Evolutionary conservation across 2,113 vertebrate genomes (phyloP).

Genomic region (Euleptes europaea): DNA sequence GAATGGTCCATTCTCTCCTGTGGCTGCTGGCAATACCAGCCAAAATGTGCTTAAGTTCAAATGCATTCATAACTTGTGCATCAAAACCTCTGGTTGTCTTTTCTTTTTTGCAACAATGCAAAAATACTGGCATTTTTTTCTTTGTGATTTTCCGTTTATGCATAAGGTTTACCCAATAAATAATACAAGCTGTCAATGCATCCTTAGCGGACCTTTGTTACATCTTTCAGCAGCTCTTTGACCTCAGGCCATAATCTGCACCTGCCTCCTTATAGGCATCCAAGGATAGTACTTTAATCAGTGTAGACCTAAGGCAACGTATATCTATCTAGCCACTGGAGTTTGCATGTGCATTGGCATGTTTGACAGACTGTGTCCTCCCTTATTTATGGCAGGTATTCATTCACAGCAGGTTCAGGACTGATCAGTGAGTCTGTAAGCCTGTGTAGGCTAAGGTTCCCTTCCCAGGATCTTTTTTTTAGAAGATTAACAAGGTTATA

Average conservation of each 20-base stretch:
- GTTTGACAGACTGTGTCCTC: neutral
- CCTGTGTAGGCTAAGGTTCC: neutral
- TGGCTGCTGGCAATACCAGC: neutral
- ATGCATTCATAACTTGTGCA: neutral
- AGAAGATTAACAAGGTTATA: too few relatives aligned
- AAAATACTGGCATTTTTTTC: neutral
- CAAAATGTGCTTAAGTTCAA: neutral
- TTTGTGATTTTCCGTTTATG: slow-evolving; percentile 36
- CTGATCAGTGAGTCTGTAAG: neutral
- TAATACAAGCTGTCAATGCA: neutral
- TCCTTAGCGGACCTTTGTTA: neutral
- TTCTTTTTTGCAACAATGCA: neutral
- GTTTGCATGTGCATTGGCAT: too few relatives aligned
- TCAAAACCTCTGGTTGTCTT: neutral
- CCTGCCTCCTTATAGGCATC: slow-evolving; percentile 13
- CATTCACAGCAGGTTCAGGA: neutral
- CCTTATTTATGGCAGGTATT: neutral
- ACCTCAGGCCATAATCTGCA: neutral
- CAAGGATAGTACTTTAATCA: slow-evolving; percentile 17
- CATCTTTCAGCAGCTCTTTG: neutral
- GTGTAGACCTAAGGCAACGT: slow-evolving; percentile 3
- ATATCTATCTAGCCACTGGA: neutral
- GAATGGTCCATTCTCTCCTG: neutral
- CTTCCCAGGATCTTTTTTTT: too few relatives aligned
- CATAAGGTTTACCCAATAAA: neutral